These are phyloP conservation scores for Parnassius apollo DNA, from an alignment of 2,888 invertebrate species.

Conservation along the genomic window DNA sequence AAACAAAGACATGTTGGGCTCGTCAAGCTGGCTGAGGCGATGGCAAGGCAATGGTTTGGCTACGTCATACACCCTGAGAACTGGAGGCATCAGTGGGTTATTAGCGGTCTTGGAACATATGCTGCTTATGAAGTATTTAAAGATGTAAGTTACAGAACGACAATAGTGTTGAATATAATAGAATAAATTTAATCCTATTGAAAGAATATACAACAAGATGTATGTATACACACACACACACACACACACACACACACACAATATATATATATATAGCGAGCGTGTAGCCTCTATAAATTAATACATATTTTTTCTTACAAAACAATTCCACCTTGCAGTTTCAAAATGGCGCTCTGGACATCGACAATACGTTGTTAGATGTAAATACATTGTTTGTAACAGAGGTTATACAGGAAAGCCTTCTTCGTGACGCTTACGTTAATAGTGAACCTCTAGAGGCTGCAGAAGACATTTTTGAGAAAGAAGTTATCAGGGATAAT, in stretches of 20 bases:
- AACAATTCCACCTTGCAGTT: constrained; percentile 39
- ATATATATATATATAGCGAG: too few species aligned
- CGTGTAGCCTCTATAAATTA: not conserved
- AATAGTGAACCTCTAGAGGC: constrained; percentile 44
- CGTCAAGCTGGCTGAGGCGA: constrained; percentile 82
- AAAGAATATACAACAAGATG: too few species aligned
- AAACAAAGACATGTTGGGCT: constrained; percentile 69
- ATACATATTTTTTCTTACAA: not conserved
- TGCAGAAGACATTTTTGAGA: constrained; percentile 43
- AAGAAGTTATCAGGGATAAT: constrained; percentile 48
- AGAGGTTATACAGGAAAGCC: constrained; percentile 66
- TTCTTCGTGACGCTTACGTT: constrained; percentile 52
- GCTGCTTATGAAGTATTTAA: constrained; percentile 81
- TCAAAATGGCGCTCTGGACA: constrained; percentile 39
- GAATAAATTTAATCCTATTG: not conserved
- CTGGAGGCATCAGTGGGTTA: constrained; percentile 83
- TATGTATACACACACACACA: too few species aligned
- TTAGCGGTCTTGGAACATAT: constrained; percentile 80
- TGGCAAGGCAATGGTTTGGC: constrained; percentile 87
- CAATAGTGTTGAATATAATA: not conserved
- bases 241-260: too few species aligned
- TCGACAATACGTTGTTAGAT: constrained; percentile 50
- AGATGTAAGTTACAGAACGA: constrained; percentile 51
- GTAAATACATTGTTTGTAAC: constrained; percentile 60
- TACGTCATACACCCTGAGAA: constrained; percentile 81